Evolutionary conservation across 1,140 invertebrate genomes (phyloP).

Genomic region (Halyomorpha halys): DNA sequence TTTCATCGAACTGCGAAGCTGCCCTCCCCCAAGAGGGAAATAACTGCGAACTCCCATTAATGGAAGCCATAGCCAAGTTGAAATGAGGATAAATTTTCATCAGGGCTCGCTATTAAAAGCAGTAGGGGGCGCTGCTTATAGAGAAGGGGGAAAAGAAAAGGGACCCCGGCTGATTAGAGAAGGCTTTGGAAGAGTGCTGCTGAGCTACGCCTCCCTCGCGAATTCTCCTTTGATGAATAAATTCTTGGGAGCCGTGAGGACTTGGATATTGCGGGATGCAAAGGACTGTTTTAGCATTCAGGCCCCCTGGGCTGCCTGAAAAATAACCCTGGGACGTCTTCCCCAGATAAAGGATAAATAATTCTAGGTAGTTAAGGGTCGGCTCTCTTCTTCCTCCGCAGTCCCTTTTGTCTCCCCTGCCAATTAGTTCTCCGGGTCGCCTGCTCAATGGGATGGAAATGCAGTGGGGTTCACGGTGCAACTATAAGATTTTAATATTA

Average conservation of each 20-base stretch:
- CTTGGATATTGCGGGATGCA: constrained; percentile 7
- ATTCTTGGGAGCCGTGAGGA: constrained; percentile 2
- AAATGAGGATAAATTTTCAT: constrained; percentile 4
- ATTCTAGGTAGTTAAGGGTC: constrained; percentile 7
- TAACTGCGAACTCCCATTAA: too few species aligned
- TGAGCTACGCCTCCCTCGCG: not conserved
- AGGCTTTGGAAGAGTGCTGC: not conserved
- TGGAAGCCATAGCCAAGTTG: not conserved
- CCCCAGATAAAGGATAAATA: constrained; percentile 10
- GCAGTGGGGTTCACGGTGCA: too few species aligned
- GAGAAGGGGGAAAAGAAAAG: not conserved
- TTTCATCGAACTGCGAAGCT: too few species aligned
- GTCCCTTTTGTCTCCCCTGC: too few species aligned
- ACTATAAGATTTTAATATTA: too few species aligned
- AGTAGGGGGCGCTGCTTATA: not conserved
- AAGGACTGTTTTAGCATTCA: constrained; percentile 9
- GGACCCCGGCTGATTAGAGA: not conserved
- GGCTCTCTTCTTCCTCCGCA: not conserved
- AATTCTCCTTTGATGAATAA: constrained; percentile 12
- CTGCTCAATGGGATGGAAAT: not conserved
- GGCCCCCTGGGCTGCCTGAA: not conserved
- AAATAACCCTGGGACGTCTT: not conserved
- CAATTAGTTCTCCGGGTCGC: not conserved
- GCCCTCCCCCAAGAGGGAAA: too few species aligned
- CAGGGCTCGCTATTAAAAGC: not conserved